phyloP scores from a whole-genome alignment of 2,888 invertebrate species.

The Branchinecta sandiegonensis region DNA sequence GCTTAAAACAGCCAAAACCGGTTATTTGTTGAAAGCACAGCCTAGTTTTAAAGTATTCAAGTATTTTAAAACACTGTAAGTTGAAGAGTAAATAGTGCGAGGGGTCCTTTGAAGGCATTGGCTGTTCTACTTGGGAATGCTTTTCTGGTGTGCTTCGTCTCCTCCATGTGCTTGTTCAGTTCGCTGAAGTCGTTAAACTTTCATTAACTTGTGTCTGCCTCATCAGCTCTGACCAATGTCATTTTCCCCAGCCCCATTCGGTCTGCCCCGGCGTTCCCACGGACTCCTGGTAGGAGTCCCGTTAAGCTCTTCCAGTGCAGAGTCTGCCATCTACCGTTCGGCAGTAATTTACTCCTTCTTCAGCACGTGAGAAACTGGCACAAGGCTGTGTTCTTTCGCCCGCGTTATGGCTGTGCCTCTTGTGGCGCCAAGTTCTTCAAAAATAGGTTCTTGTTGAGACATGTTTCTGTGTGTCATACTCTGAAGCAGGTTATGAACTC shows the following conservation, averaged over 20 bases:
- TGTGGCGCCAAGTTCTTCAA: constrained; percentile 32
- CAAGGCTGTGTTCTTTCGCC: constrained; percentile 21
- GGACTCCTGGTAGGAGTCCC: constrained; percentile 16
- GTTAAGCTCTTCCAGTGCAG: constrained; percentile 19
- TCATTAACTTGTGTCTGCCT: no score
- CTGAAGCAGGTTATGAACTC: constrained; percentile 4
- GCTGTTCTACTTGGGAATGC: no score
- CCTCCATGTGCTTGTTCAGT: no score
- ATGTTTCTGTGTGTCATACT: constrained; percentile 23
- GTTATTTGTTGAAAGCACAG: no score
- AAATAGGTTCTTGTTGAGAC: constrained; percentile 30
- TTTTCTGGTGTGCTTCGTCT: no score
- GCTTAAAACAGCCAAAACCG: no score
- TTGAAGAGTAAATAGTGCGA: no score
- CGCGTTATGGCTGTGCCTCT: constrained; percentile 30
- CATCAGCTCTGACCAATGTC: no score
- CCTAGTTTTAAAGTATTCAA: no score
- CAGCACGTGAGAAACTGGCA: constrained; percentile 17
- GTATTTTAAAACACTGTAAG: no score
- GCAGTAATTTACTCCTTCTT: constrained; percentile 17
- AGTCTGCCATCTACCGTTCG: constrained; percentile 18
- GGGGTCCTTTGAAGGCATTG: no score
- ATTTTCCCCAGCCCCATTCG: background rate
- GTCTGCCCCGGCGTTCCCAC: constrained; percentile 5
- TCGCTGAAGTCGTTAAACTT: no score